These are phyloP conservation scores for Cherax quadricarinatus DNA, from an alignment of 1,140 invertebrate genomes.

Conservation along the genomic window DNA sequence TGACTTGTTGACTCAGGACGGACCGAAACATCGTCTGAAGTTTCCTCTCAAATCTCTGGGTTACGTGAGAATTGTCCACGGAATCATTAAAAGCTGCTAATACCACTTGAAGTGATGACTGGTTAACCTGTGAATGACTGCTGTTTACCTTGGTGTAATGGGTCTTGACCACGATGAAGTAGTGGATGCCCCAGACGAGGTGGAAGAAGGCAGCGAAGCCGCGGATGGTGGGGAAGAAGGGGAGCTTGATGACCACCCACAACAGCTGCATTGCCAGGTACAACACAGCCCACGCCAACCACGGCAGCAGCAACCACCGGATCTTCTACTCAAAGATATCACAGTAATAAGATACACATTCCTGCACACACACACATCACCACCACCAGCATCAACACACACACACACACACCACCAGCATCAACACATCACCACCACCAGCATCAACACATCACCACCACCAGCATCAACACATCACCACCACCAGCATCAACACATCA, in stretches of 20 bases:
- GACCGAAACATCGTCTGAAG: too few species aligned
- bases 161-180: conserved; percentile 51
- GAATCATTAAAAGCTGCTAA: too few species aligned
- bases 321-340: not conserved
- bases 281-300: conserved; percentile 25
- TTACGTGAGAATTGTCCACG: too few species aligned
- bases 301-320: conserved; percentile 26
- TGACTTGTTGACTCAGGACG: too few species aligned
- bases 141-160: conserved; percentile 36
- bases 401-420: too few species aligned
- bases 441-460: not conserved
- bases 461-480: too few species aligned
- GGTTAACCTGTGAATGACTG: too few species aligned
- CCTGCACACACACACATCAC: not conserved
- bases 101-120: too few species aligned
- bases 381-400: too few species aligned
- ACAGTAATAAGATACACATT: not conserved
- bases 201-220: conserved; percentile 31
- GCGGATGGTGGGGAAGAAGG: conserved; percentile 27
- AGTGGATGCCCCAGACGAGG: conserved; percentile 47
- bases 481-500: too few species aligned
- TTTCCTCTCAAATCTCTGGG: too few species aligned
- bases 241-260: conserved; percentile 35
- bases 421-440: too few species aligned
- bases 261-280: conserved; percentile 35